Evolutionary conservation across 1,140 invertebrate species (phyloP).

Genomic region (Maniola jurtina): DNA sequence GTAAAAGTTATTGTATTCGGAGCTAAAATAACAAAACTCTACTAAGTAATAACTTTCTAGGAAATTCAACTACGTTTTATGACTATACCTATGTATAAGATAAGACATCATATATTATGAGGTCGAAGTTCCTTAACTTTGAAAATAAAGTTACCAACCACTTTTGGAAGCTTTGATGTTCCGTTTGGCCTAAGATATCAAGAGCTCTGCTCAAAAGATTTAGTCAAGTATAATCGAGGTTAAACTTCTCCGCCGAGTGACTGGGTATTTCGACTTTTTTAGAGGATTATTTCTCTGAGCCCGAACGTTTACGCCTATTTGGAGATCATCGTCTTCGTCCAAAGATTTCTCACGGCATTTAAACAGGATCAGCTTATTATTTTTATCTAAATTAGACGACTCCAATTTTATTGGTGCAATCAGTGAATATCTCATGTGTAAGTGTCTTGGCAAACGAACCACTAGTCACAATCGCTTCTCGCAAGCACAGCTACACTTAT

Average conservation of each 20-base stretch:
- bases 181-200: conserved; percentile 40
- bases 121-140: conserved; percentile 20
- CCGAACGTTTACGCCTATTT: conserved; percentile 10
- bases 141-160: conserved; percentile 30
- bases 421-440: too few species aligned
- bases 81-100: background rate
- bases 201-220: conserved; percentile 33
- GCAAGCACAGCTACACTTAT: too few species aligned
- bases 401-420: too few species aligned
- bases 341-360: background rate
- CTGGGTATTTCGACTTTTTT: conserved; percentile 26
- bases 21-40: too few species aligned
- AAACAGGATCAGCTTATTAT: too few species aligned
- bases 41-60: background rate
- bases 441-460: too few species aligned
- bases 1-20: too few species aligned
- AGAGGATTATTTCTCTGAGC: conserved; percentile 24
- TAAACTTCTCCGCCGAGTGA: conserved; percentile 38
- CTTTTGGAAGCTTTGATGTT: conserved; percentile 31
- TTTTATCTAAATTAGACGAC: too few species aligned
- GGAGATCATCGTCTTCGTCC: background rate
- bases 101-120: conserved; percentile 4
- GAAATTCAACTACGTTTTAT: background rate
- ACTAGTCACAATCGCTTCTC: too few species aligned
- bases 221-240: conserved; percentile 39